Evolutionary conservation across 1,140 invertebrate species (phyloP).

Genomic region (Bombus vancouverensis): DNA sequence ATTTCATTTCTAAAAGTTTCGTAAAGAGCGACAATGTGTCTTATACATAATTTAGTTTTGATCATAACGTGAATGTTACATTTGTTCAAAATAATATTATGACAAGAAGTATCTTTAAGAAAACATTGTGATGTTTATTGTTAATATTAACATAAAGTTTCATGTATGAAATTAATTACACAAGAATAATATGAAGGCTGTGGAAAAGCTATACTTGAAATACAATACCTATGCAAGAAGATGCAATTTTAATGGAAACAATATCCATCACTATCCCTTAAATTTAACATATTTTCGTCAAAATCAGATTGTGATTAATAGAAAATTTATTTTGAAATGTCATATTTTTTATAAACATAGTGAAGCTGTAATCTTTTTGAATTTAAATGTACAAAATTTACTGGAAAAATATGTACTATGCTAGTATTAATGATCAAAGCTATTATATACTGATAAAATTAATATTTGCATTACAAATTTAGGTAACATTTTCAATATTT

Average conservation of each 20-base stretch:
- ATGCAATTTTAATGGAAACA: conserved; percentile 52
- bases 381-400: not conserved
- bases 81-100: conserved; percentile 28
- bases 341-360: not conserved
- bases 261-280: conserved; percentile 41
- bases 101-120: conserved; percentile 55
- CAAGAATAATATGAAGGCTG: conserved; percentile 64
- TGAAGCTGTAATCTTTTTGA: not conserved
- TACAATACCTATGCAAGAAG: conserved; percentile 61
- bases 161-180: conserved; percentile 61
- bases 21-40: conserved; percentile 6
- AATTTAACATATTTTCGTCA: conserved; percentile 13
- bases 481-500: not conserved
- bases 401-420: not conserved
- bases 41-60: conserved; percentile 38
- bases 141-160: conserved; percentile 61
- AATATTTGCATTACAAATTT: not conserved
- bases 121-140: conserved; percentile 66
- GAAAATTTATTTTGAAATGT: conserved; percentile 9
- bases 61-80: conserved; percentile 20
- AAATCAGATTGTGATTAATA: conserved; percentile 2
- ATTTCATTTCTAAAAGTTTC: conserved; percentile 12
- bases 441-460: not conserved
- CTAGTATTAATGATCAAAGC: conserved; percentile 2
- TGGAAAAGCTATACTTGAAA: conserved; percentile 69